Base-by-base conservation (phyloP, 2,888 invertebrate species). In the Lochmaea crataegi region DNA sequence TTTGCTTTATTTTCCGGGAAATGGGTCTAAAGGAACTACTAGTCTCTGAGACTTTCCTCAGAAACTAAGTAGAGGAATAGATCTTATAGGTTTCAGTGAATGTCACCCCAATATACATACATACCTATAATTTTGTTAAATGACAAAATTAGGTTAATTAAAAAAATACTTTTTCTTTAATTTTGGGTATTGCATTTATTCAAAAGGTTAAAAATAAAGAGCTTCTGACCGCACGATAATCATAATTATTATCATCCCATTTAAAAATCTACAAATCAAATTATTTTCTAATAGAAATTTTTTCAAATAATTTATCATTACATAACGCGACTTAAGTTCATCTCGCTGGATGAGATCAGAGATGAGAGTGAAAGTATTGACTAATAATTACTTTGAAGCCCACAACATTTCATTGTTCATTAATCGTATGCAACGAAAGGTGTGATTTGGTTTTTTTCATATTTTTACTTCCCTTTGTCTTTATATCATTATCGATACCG, bases 311-410 rank as follows among this genome's bases (percentile, higher is more conserved):
- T 61, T 16, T 16, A 32, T 11, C 6, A 41, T 68, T 68, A 58
- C 42, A 56, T 68, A 68, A 68, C 26, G 4, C 45, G 18, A 14
- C 14, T 51, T 48, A 32, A 68, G 58, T 64, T 70, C 66, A 66
- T 66, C 67, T 41, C 14, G 57, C 14, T 10, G 68, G 75, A 75
- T 72, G 75, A 72, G 67, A 74, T 69, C 69, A 72, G 68, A 75
- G 57, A 74, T n/a, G 60, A 76, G 69, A 78, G 79, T 78, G 79
- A 79, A 79, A 79, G 79, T 76, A 71, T 60, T 73, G 65, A 65
- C 66, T 66, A 56, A 66, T 67, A 67, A 57, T 56, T 57, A 16
- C 67, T 67, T 60, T 57, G 42, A 57, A 45, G 16, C 67, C 67
- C 56, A 67, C 67, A 60, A 32, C 9, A 14, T 14, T 45, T 58